Evolutionary conservation across 2,113 vertebrate genomes (phyloP).

Genomic region (Cercocebus atys): DNA sequence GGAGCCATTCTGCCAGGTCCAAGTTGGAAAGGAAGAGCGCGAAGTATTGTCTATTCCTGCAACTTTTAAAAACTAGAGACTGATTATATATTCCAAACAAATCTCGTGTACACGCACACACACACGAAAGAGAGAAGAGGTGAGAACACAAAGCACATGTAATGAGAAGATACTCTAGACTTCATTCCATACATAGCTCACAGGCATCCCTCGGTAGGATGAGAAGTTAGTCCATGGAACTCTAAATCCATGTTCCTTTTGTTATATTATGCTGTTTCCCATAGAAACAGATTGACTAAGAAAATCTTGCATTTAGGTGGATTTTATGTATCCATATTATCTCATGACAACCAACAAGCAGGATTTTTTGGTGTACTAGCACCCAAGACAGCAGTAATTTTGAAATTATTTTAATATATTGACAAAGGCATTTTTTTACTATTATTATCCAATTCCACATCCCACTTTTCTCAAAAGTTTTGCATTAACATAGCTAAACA

Average conservation of each 20-base stretch:
- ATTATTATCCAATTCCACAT: background rate
- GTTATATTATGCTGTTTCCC: background rate
- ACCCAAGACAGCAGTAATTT: background rate
- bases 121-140: accelerated
- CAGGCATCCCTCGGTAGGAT: background rate
- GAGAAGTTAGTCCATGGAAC: background rate
- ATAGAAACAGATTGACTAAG: background rate
- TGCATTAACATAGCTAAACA: background rate
- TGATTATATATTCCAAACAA: background rate
- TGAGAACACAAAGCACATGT: background rate
- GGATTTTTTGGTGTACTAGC: background rate
- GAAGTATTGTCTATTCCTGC: background rate
- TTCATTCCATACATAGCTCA: background rate
- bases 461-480: background rate
- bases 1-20: no score
- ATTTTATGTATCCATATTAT: background rate
- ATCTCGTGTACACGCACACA: background rate
- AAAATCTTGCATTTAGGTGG: background rate
- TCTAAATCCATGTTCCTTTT: background rate
- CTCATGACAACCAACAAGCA: background rate
- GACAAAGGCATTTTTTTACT: background rate
- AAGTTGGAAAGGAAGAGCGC: no score
- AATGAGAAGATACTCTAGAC: background rate
- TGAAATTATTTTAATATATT: background rate
- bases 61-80: background rate